Evolutionary conservation across 2,113 vertebrate species (phyloP), one percentile per base, ranked within the genome.

Genomic region (Seriola quinqueradiata): DNA sequence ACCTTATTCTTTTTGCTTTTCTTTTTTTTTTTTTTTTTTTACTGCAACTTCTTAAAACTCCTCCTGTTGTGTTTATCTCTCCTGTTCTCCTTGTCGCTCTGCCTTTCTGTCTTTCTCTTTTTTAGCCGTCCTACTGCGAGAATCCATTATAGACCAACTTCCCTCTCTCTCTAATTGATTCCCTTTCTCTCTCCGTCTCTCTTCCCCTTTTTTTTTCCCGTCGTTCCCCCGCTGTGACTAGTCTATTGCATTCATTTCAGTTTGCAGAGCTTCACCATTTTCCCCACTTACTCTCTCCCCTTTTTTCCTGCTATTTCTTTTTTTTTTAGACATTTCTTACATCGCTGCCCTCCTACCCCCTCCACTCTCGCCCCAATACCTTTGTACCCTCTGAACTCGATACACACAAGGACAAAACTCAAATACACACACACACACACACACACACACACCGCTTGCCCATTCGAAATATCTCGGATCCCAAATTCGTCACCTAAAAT

Each of bases 111-210:
- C 76, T 71, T 79, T 77, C 73, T 83, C 61, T 79, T 73, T 75
- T 77, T 25, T 57, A 38, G 87, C 79, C 34, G 28, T 89, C 94
- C 93, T 36, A 90, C 94, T 95, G 94, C 90, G 94, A 94, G 92
- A 90, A 94, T 86, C 91, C 93, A 94, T 94, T 94, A 92, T 55
- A 85, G 89, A 89, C 86, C 83, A 84, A 91, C 93, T 94, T 90
- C 87, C 84, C 87, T 92, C 90, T 93, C 89, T 90, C 91, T 93
- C 92, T 95, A 95, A 95, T 95, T 95, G 95, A 94, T 93, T 92
- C 88, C 79, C 83, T 87, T 89, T 92, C 83, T 83, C 84, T 89
- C 83, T 84, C 64, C 46, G 54, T 84, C 90, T 87, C 90, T 82
- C 89, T 70, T 74, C 71, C 67, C 59, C 76, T 68, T 76, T 76